A percentile compares a stretch with the other conserved stretches of the same genome.
Evolutionary conservation across 2,797 vertebrate genomes (phyloP).

Genomic region (Anas bahamensis): DNA sequence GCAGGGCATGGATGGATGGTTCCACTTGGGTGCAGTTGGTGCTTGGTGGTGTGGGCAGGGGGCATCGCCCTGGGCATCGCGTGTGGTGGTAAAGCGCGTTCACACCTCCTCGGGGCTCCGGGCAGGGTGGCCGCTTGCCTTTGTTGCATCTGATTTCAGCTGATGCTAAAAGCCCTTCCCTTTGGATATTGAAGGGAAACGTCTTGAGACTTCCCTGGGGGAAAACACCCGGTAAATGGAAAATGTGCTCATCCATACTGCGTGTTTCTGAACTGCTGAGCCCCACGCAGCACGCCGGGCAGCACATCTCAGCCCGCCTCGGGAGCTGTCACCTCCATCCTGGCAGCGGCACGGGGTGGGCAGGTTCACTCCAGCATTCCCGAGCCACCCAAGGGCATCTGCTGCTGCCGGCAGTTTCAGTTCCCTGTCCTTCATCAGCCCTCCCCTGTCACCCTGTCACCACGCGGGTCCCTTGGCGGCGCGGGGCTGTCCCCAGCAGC

Average conservation of each 20-base stretch:
- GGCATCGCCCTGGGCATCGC: neutral
- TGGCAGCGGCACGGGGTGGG: neutral
- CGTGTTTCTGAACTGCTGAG: neutral
- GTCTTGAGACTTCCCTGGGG: neutral
- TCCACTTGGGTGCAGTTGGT: neutral
- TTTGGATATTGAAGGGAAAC: constrained; percentile 9
- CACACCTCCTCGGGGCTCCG: too few relatives aligned
- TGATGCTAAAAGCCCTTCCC: neutral
- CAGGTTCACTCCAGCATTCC: neutral
- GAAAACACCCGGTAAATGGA: neutral
- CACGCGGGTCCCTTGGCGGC: neutral
- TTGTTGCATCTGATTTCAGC: neutral
- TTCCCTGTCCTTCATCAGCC: neutral
- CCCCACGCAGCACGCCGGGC: neutral
- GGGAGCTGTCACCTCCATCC: neutral
- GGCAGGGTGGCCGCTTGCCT: too few relatives aligned
- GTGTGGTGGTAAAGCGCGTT: neutral
- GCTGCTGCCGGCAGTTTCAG: neutral
- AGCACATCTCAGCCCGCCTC: neutral
- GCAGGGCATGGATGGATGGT: neutral
- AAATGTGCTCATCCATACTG: accelerated
- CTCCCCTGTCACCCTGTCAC: constrained; percentile 15
- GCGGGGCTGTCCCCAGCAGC: neutral
- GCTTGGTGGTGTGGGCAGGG: neutral
- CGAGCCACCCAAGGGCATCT: neutral